Evolutionary conservation across 2,888 invertebrate genomes (phyloP), one percentile per base, ranked within the genome.

Genomic region (Drosophila borealis): DNA sequence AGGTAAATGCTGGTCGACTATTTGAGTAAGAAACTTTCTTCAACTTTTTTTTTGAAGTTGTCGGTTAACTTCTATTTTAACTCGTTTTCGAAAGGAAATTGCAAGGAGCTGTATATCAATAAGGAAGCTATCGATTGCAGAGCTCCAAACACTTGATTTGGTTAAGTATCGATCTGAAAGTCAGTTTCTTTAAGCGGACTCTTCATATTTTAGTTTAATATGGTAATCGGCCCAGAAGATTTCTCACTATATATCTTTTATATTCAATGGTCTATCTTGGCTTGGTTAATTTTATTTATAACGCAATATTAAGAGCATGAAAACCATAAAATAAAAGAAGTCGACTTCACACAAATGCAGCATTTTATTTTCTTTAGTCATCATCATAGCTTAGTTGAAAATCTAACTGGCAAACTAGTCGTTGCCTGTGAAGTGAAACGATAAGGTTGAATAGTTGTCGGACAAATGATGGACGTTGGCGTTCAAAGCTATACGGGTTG

Each of bases 1-100:
- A 74, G 69, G 74, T 74, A 75, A 74, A 61, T 68, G 51, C 59
- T 50, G 42, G 37, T 53, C 78, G 85, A 84, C 81, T 87, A 85
- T 81, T 82, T 82, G 61, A 82, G 70, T 67, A 64, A 65, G 77
- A 70, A 88, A 81, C 61, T 85, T 75, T 78, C 42, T 33, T 34
- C 17, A 51, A 39, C 54, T 68, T 51, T 56, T 44, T 44, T 74
- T 68, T 60, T 68, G 55, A 78, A 74, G 74, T 74, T 75, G 68
- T 78, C 74, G 74, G 67, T 74, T 78, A 78, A 74, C 68, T 44
- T 74, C 45, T 13, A 33, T 45, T 62, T 45, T 17, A 63, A 56
- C 56, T 78, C 42, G 34, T 19, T 44, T 34, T 33, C 19, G 36
- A 51, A 59, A 41, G 63, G 37, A 67, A 49, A 57, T 63, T 60